Base-by-base conservation (phyloP, 1,140 invertebrate genomes). In the Phymastichus coffea region DNA sequence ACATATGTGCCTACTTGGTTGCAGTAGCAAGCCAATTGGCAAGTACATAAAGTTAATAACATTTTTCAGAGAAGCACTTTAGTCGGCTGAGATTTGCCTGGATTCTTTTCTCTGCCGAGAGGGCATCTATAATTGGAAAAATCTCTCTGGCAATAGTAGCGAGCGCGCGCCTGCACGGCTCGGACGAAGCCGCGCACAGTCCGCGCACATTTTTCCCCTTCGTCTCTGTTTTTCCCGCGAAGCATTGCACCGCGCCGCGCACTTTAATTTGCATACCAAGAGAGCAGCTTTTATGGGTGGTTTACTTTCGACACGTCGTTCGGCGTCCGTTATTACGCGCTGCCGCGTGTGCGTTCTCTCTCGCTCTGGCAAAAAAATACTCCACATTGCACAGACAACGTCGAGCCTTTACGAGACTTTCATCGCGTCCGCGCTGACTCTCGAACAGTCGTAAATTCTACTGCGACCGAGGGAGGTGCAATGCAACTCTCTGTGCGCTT, bases 371-470 rank as follows among this genome's bases (percentile, higher is more conserved):
- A n/a, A n/a, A n/a, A n/a, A n/a, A n/a, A n/a, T n/a, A n/a, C n/a
- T n/a, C n/a, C n/a, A n/a, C n/a, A n/a, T n/a, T n/a, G n/a, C n/a
- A n/a, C n/a, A n/a, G n/a, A n/a, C n/a, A n/a, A n/a, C n/a, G n/a
- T 8, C 25, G 7, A 38, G 56, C 61, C 52, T 74, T 72, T 69
- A 74, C 66, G 71, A 71, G 70, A 74, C 68, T 69, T 71, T 72
- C 70, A 73, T 73, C 70, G n/a, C n/a, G n/a, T n/a, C n/a, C n/a
- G n/a, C n/a, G 70, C 64, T 67, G 64, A 69, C 67, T 69, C 67
- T 53, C 57, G 46, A 51, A n/a, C n/a, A 66, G 66, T 69, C 68
- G 68, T 74, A 76, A 76, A 74, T 74, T 70, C 66, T 63, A 59
- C 33, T 49, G 9, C 9, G 48, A 14, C 4, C 17, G 14, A 30